These are phyloP conservation scores for Lagenorhynchus albirostris DNA, from an alignment of 2,113 vertebrate genomes.

Conservation along the genomic window DNA sequence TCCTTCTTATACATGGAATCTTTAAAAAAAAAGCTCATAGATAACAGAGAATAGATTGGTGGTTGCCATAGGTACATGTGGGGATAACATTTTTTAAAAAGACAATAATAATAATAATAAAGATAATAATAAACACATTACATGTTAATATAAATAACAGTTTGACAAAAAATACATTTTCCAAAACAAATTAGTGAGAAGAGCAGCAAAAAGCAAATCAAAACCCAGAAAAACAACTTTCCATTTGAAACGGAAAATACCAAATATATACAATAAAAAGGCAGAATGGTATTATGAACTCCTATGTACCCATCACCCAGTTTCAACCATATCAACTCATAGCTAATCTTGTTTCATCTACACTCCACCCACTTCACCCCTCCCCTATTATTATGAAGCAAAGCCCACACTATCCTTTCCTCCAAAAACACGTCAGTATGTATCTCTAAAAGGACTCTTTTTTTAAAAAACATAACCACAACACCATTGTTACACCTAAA, in stretches of 20 bases:
- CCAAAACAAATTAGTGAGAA: not conserved
- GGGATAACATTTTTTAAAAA: not conserved
- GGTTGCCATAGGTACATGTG: not conserved
- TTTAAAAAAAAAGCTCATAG: not conserved
- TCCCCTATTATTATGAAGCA: not conserved
- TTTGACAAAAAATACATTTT: not conserved
- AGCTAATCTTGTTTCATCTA: not conserved
- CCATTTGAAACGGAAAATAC: conserved; percentile 33
- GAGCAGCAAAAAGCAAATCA: not conserved
- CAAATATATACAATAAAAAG: not conserved
- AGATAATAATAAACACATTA: not conserved
- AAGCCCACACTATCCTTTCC: not conserved
- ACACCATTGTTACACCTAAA: not conserved
- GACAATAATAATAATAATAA: not conserved
- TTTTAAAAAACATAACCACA: conserved; percentile 20
- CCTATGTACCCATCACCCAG: not conserved
- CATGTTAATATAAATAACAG: not conserved
- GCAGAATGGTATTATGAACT: not conserved
- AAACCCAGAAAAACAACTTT: not conserved
- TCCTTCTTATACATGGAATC: not conserved
- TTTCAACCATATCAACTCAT: not conserved
- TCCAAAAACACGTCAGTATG: not conserved
- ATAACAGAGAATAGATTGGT: not conserved
- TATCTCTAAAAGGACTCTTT: not conserved
- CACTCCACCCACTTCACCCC: not conserved